Evolutionary conservation across 2,113 vertebrate genomes (phyloP), one percentile per base, ranked within the genome.

Genomic region (Apodemus sylvaticus): DNA sequence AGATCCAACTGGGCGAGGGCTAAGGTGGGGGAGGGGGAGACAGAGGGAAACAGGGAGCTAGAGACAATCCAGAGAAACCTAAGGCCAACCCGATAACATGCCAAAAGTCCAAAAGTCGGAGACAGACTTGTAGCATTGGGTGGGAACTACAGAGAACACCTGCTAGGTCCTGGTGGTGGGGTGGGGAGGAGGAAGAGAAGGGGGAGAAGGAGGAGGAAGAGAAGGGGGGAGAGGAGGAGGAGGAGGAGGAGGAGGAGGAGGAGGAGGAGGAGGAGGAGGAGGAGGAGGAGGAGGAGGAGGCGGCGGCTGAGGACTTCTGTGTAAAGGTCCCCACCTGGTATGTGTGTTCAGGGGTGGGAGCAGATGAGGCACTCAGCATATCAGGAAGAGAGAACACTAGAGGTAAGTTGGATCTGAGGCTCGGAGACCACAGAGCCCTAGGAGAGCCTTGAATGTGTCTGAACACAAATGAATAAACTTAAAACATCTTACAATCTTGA

Each of bases 11-110:
- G 48, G 66, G 62, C 10, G 31, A 17, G 51, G n/a, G 48, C 31
- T 81, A 48, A 91, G 45, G 66, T 36, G 20, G 9, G 9, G 48
- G 19, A 45, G 55, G 36, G 36, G 73, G 62, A 95, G 48, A 7
- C 29, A 14, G 55, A 71, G 74, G 55, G 70, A 48, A 66, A 34
- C 2, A 36, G 64, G 64, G 78, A 76, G 10, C 34, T 0, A 5
- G 68, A 86, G 74, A 55, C 24, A 68, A 39, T 34, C 31, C 86
- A 73, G 90, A 90, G 90, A 96, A 71, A 96, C 74, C n/a, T 3
- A 96, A 94, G 94, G 78, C 62, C 19, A 13, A 71, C 14, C 26
- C 31, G 58, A 16, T 7, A 78, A 39, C 51, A 73, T 20, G 10
- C 39, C 58, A 66, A 85, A 31, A 19, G 70, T 87, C 39, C 58